A percentile compares a stretch with the other conserved stretches of the same genome.
Evolutionary conservation across 1,140 invertebrate genomes (phyloP).

Genomic region (Euglossa dilemma): DNA sequence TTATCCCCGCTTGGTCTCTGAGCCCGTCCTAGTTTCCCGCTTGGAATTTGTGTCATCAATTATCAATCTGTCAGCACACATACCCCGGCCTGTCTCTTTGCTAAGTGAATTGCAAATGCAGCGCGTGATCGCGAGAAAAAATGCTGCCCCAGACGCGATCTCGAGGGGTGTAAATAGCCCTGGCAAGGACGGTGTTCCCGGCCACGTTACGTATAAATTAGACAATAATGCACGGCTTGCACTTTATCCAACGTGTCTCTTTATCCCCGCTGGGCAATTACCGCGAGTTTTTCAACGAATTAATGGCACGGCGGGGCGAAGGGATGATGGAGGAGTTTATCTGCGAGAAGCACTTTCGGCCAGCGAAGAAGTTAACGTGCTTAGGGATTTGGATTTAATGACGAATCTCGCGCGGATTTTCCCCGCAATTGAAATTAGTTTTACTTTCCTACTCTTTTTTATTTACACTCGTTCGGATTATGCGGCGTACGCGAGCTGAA

Average conservation of each 20-base stretch:
- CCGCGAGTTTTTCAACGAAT: not conserved
- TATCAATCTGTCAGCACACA: constrained; percentile 44
- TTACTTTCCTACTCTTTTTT: no score
- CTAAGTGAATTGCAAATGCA: constrained; percentile 47
- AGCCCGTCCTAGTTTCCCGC: constrained; percentile 42
- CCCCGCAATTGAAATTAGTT: no score
- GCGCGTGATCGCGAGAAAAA: constrained; percentile 24
- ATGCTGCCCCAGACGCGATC: constrained; percentile 3
- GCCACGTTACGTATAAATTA: not conserved
- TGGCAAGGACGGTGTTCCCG: not conserved
- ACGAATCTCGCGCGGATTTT: not conserved
- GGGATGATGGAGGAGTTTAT: not conserved
- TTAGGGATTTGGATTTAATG: not conserved
- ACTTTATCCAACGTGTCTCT: not conserved
- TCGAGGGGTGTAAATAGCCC: not conserved
- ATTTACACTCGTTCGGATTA: no score
- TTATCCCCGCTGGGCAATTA: not conserved
- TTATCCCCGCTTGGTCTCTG: constrained; percentile 30
- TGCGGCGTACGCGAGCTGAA: no score
- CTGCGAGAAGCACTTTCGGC: not conserved
- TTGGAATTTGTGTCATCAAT: constrained; percentile 46
- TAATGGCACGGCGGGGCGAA: not conserved
- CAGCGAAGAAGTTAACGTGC: not conserved
- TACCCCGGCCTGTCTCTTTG: not conserved
- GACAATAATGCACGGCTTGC: not conserved